Base-by-base conservation (phyloP, 2,888 invertebrate species). In the Tuberolachnus salignus region DNA sequence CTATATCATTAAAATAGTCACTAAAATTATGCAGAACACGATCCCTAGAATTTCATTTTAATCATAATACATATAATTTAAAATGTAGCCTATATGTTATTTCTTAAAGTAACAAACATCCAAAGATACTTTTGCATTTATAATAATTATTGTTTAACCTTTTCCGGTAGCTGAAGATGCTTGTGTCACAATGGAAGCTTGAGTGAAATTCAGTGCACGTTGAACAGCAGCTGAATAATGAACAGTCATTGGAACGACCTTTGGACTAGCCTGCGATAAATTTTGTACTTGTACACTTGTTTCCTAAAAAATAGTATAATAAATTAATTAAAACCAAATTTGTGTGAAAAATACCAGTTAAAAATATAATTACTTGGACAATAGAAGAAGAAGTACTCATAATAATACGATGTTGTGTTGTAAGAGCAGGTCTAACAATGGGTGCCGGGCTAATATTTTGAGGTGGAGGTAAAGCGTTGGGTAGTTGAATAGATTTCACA, bases 331-430 rank as follows among this genome's bases (percentile, higher is more conserved):
- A 51, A 59, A 34, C 44, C 3, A 8, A 21, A 19, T 42, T 1
- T 21, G 63, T 63, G 9, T 23, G 0, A 59, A 61, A 14, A 53
- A 3, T 23, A n/a, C 16, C 8, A 51, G 10, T 10, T 53, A 67
- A 55, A 66, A 69, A 13, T 23, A 14, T 59, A 70, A 16, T 61
- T 80, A 71, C 71, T 80, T 80, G 80, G n/a, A 44, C 57, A 19
- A 71, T 57, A 10, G 69, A 70, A 44, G 70, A 26, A 34, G 71
- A 72, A 19, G 74, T 46, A 44, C 57, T 78, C 78, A 78, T 78
- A 61, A 78, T 78, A 67, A 75, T 67, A 46, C 75, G 80, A 51
- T 80, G 80, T 46, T 78, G 80, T 14, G 75, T 61, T 16, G 78
- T 42, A 42, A 59, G 46, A 2, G 71, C 70, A n/a, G 81, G 80